These are phyloP conservation scores for Calypte anna DNA, from an alignment of 2,113 vertebrate genomes.

Conservation along the genomic window DNA sequence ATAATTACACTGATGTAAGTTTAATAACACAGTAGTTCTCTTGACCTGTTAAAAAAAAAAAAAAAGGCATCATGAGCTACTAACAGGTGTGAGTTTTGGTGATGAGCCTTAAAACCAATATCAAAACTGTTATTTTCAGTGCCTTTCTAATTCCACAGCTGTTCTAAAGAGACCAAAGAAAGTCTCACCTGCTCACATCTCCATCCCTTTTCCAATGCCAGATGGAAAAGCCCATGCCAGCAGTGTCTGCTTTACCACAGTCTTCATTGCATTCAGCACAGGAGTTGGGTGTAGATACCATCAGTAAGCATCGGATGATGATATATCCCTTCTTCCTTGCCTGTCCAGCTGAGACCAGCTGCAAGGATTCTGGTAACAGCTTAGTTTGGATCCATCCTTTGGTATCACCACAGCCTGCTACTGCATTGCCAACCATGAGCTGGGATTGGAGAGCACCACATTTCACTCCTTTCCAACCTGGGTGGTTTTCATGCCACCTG, in stretches of 20 bases:
- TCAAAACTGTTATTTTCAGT: background rate
- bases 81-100: background rate
- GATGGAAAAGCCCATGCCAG: background rate
- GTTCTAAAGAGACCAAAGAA: background rate
- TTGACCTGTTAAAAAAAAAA: background rate
- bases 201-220: background rate
- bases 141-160: background rate
- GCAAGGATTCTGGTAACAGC: background rate
- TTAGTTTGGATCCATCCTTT: background rate
- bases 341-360: background rate
- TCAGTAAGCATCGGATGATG: background rate
- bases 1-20: background rate
- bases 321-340: background rate
- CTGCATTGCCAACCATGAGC: background rate
- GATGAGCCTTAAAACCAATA: background rate
- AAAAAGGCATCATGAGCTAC: background rate
- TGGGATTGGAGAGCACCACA: accelerated
- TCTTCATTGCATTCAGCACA: background rate
- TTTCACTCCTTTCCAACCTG: accelerated
- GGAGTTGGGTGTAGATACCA: accelerated
- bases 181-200: background rate
- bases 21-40: background rate
- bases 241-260: accelerated
- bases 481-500: background rate
- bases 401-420: background rate